Conservation (phyloP, 2,888 invertebrate species). For the Ormyrus thymus region DNA sequence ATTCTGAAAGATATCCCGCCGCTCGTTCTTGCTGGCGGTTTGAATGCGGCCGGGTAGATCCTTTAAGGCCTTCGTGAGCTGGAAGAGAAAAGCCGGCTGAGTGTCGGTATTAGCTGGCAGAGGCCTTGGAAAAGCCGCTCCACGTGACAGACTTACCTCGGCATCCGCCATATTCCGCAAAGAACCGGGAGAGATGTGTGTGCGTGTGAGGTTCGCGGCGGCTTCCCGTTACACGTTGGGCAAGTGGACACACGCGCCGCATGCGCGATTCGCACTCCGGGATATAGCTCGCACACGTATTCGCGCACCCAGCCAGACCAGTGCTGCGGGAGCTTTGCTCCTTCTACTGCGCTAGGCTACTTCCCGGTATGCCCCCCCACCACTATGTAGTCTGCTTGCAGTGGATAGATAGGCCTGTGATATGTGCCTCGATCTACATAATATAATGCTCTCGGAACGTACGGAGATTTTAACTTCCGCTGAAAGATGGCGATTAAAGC, state of each 20-base stretch:
- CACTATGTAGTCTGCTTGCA: too few relatives aligned
- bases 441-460: too few relatives aligned
- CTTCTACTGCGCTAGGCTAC: not conserved
- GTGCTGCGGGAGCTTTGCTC: not conserved
- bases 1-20: conserved; percentile 81
- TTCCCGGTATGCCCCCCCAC: too few relatives aligned
- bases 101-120: conserved; percentile 55
- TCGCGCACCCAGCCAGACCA: not conserved
- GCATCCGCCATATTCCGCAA: conserved; percentile 81
- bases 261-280: not conserved
- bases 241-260: not conserved
- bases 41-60: conserved; percentile 85
- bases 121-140: conserved; percentile 59
- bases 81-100: conserved; percentile 62
- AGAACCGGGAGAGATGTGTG: conserved; percentile 59
- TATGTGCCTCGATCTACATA: too few relatives aligned
- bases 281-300: not conserved
- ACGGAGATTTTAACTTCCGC: too few relatives aligned
- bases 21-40: conserved; percentile 83
- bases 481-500: too few relatives aligned
- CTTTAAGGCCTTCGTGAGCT: conserved; percentile 83
- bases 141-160: conserved; percentile 79
- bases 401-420: too few relatives aligned
- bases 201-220: conserved; percentile 8
- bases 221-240: not conserved